Conservation (phyloP, 2,888 invertebrate genomes). For the Phania funesta region DNA sequence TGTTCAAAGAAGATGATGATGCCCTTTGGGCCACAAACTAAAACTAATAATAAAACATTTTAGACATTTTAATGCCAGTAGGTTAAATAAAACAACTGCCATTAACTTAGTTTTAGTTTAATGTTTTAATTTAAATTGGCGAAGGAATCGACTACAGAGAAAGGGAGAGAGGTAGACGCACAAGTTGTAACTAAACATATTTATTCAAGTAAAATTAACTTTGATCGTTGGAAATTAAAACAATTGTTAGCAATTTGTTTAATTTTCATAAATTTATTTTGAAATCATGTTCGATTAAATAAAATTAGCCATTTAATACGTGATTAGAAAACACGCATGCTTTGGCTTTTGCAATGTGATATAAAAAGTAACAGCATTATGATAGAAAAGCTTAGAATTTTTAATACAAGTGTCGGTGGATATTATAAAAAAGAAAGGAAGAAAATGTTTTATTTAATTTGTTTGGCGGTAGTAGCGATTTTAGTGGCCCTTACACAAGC, state of each 20-base stretch:
- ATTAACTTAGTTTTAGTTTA: constrained; percentile 27
- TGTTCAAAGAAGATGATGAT: constrained; percentile 13
- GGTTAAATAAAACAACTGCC: constrained; percentile 44
- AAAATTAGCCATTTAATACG: neutral
- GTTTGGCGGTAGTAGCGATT: neutral
- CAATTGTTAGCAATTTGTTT: constrained; percentile 47
- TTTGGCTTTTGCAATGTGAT: neutral
- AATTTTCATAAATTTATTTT: constrained; percentile 26
- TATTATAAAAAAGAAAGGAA: neutral
- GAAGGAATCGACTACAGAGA: no score
- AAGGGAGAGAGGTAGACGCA: neutral
- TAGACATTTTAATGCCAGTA: constrained; percentile 53
- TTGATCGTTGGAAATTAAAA: constrained; percentile 49
- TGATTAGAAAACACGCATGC: constrained; percentile 30
- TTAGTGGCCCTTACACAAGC: constrained; percentile 8
- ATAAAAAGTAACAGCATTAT: neutral
- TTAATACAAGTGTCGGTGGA: neutral
- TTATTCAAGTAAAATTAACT: neutral
- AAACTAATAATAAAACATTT: constrained; percentile 31
- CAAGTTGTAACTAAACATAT: neutral
- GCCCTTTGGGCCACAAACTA: constrained; percentile 3
- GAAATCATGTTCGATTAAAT: neutral
- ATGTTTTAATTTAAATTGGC: constrained; percentile 38
- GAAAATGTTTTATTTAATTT: constrained; percentile 33
- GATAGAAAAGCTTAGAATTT: neutral